A percentile compares a stretch with the other conserved stretches of the same genome.
phyloP scores from a whole-genome alignment of 1,140 invertebrate genomes.

The Whitmania pigra region DNA sequence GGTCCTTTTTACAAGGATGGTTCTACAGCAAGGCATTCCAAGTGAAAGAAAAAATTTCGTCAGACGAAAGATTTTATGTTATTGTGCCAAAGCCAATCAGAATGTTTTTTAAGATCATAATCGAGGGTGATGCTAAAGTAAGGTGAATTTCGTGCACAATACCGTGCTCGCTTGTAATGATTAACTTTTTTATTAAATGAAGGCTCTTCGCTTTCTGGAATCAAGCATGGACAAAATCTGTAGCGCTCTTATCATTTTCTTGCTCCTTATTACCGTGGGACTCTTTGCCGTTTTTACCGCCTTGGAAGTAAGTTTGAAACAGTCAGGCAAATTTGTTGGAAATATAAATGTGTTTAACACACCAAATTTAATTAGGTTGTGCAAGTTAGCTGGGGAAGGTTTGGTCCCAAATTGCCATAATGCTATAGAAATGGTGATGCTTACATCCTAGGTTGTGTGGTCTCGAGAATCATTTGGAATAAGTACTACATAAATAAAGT shows the following conservation, averaged over 20 bases:
- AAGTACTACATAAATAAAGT: no score
- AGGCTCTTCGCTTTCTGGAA: constrained; percentile 43
- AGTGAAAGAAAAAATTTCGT: constrained; percentile 8
- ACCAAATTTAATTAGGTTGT: no score
- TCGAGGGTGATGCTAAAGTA: constrained; percentile 51
- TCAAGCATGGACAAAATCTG: constrained; percentile 44
- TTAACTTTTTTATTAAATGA: constrained; percentile 30
- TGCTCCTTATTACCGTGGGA: constrained; percentile 41
- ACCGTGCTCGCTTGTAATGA: no score
- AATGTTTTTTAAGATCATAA: constrained; percentile 45
- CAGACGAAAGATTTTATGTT: constrained; percentile 35
- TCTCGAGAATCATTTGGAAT: no score
- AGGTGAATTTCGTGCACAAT: constrained; percentile 21
- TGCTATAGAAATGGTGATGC: no score
- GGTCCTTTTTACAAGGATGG: not conserved
- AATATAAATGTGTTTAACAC: no score
- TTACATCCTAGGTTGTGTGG: no score
- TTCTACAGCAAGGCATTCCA: not conserved
- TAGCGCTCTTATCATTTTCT: constrained; percentile 44
- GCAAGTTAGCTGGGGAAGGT: no score
- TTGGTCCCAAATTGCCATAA: no score
- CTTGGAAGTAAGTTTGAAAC: constrained; percentile 37
- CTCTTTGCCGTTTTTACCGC: constrained; percentile 42
- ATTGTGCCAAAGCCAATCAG: constrained; percentile 46
- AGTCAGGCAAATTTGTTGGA: no score